These are phyloP conservation scores for Drosophila nigromelanica DNA, from an alignment of 1,140 invertebrate species.

Conservation along the genomic window DNA sequence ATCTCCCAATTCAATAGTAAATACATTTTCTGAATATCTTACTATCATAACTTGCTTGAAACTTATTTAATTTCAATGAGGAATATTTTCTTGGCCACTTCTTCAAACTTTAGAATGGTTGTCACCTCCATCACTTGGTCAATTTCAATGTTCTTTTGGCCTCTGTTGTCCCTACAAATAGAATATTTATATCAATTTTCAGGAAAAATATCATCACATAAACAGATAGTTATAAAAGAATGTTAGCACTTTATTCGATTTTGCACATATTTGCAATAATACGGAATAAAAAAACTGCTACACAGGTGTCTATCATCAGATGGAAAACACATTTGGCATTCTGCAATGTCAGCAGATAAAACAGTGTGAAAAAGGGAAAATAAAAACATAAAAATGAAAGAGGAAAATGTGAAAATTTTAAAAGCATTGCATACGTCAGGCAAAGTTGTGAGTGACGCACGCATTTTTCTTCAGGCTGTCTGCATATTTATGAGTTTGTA, in stretches of 20 bases:
- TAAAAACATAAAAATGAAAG: constrained; percentile 19
- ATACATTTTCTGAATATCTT: too few species aligned
- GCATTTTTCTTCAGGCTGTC: constrained; percentile 52
- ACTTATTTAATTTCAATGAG: too few species aligned
- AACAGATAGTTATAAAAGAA: not conserved
- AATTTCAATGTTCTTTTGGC: too few species aligned
- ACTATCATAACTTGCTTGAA: too few species aligned
- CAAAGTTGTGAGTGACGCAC: constrained; percentile 49
- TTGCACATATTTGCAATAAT: constrained; percentile 23
- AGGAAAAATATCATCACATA: not conserved
- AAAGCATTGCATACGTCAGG: constrained; percentile 37
- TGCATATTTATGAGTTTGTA: constrained; percentile 73
- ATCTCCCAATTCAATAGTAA: too few species aligned
- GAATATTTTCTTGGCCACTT: too few species aligned
- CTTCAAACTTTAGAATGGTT: too few species aligned
- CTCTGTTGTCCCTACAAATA: not conserved
- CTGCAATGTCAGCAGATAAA: constrained; percentile 44
- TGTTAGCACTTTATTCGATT: constrained; percentile 11
- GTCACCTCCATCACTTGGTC: too few species aligned
- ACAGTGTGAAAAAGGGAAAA: constrained; percentile 1
- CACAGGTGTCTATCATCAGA: constrained; percentile 14
- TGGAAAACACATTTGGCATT: constrained; percentile 22
- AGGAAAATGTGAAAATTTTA: constrained; percentile 14
- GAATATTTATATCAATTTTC: not conserved
- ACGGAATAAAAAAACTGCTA: not conserved